Base-by-base conservation (phyloP, 2,888 invertebrate species). In the Crioceris asparagi region DNA sequence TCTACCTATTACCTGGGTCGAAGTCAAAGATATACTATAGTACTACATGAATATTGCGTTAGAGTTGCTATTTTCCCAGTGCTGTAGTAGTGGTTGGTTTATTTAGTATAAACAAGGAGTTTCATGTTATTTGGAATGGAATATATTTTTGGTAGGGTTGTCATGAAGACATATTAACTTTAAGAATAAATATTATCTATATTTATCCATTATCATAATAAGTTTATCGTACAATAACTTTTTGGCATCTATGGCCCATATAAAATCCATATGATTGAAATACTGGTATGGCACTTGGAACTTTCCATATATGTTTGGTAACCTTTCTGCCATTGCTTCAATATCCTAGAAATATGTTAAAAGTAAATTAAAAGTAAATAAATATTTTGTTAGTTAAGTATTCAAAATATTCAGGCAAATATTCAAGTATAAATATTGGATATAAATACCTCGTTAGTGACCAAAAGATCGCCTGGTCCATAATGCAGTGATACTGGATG, bases 261-360 rank as follows among this genome's bases (percentile, higher is more conserved):
- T 62, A 54, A 79, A 83, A 54, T 83, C 83, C 41, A 82, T 54
- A 55, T 83, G 83, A 54, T 74, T 79, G 52, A 80, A 83, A 4
- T 62, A 60, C 2, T 62, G 51, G 51, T 71, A 61, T 1, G 72
- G 68, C 7, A 83, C 69, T 29, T 69, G 59, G 59, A 73, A 74
- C 44, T 71, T 67, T 10, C 70, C 72, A 3, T 72, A 66, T 29
- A 70, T 63, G 48, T 68, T 75, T 38, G 70, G 74, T 43, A 71
- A 67, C 55, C 67, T 66, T 8, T 53, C 57, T 26, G 67, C 70
- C 16, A 80, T 55, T 39, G 64, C 65, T 36, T 71, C 64, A 2
- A 78, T 72, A 52, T 80, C 79, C 69, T 71, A 47, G 21, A 61
- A 60, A 42, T 44, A 40, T 14, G 14, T 14, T 14, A 31, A n/a